Conservation (phyloP, 2,888 invertebrate species). For the Ametastegia equiseti region DNA sequence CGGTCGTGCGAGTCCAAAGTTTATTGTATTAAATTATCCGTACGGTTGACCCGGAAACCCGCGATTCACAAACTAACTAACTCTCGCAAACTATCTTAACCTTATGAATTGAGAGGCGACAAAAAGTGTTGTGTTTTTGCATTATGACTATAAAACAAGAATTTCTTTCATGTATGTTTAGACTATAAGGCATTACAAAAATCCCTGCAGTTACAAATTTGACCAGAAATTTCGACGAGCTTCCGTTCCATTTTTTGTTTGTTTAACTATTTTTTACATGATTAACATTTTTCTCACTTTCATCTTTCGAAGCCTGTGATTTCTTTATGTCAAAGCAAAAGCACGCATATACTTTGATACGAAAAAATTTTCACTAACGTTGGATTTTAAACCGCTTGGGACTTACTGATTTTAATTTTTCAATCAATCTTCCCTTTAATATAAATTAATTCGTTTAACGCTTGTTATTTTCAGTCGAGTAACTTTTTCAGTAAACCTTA, state of each 20-base stretch:
- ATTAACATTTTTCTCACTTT: too few species aligned
- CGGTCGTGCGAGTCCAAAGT: conserved; percentile 11
- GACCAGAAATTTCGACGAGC: too few species aligned
- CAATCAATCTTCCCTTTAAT: not conserved
- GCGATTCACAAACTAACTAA: conserved; percentile 18
- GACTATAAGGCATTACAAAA: too few species aligned
- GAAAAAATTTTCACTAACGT: not conserved
- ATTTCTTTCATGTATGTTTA: too few species aligned
- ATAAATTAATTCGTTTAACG: not conserved
- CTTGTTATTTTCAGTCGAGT: not conserved
- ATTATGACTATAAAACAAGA: too few species aligned
- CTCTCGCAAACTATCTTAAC: not conserved
- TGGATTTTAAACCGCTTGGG: not conserved
- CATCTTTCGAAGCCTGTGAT: too few species aligned
- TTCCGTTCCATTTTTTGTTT: too few species aligned
- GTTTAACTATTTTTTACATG: too few species aligned
- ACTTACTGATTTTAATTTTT: not conserved
- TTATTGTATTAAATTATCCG: conserved; percentile 36
- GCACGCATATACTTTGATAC: too few species aligned
- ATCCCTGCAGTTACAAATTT: too few species aligned
- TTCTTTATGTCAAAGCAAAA: too few species aligned
- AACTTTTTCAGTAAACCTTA: not conserved
- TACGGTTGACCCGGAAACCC: conserved; percentile 10
- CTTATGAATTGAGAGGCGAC: not conserved
- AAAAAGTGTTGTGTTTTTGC: too few species aligned